Conservation (phyloP, 2,113 vertebrate genomes). For the Rhodinocichla rosea region DNA sequence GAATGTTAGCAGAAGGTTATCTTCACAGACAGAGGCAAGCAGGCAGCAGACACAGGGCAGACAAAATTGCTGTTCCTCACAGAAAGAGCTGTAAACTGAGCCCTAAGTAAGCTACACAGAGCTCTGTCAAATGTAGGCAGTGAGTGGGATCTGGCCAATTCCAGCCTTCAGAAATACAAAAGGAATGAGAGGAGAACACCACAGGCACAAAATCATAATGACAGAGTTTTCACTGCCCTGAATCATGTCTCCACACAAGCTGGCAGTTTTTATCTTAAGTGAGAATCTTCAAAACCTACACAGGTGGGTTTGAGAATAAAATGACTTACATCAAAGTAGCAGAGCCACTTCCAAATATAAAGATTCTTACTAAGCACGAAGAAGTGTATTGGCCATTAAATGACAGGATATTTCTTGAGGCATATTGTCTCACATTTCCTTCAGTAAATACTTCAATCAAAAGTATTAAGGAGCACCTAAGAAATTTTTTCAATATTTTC, state of each 20-base stretch:
- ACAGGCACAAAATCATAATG: not conserved
- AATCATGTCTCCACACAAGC: not conserved
- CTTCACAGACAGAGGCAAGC: not conserved
- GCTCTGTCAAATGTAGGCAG: not conserved
- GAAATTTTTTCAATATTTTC: not conserved
- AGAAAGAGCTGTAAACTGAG: not conserved
- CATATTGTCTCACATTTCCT: not conserved
- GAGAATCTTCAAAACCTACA: not conserved
- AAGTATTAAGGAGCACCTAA: not conserved
- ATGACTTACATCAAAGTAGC: not conserved
- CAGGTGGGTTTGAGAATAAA: not conserved
- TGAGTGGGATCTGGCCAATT: not conserved
- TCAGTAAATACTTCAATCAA: not conserved
- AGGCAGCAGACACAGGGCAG: not conserved
- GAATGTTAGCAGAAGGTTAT: not conserved
- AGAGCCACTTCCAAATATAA: not conserved
- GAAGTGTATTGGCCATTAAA: not conserved
- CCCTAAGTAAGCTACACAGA: not conserved
- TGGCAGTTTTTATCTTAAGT: not conserved
- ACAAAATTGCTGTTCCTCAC: not conserved
- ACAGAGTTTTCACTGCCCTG: not conserved
- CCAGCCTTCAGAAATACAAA: not conserved
- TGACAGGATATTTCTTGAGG: not conserved
- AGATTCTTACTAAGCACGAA: not conserved
- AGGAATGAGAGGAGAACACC: not conserved